phyloP scores from a whole-genome alignment of 2,888 invertebrate genomes.

The Cheilosia grossa region DNA sequence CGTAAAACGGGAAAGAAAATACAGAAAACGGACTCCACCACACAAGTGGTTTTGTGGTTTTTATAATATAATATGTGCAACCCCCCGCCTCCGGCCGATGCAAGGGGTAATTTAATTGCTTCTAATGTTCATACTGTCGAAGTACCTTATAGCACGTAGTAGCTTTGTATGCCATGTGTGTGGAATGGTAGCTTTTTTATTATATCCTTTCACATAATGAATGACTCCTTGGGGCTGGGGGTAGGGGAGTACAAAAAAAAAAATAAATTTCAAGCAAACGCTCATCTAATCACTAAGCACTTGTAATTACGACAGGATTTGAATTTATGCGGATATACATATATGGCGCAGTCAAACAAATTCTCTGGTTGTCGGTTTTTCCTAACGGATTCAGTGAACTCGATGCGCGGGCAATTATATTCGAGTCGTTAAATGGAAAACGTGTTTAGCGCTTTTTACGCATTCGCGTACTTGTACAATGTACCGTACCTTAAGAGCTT shows the following conservation, averaged over 20 bases:
- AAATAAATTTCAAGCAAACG: not conserved
- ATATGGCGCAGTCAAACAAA: too few species aligned
- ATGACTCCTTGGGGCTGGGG: not conserved
- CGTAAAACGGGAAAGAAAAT: not conserved
- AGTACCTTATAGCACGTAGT: not conserved
- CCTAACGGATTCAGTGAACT: too few species aligned
- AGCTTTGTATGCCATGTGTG: too few species aligned
- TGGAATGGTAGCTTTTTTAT: conserved; percentile 6
- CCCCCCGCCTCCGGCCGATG: not conserved
- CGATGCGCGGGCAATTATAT: too few species aligned
- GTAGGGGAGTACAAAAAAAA: not conserved
- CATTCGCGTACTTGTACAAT: too few species aligned
- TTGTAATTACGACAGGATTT: too few species aligned
- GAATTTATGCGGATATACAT: too few species aligned
- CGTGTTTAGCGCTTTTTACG: too few species aligned
- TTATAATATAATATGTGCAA: not conserved
- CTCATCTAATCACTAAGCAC: too few species aligned
- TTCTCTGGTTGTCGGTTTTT: too few species aligned
- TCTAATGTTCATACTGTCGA: not conserved
- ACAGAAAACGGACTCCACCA: not conserved
- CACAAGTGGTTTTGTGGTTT: conserved; percentile 29
- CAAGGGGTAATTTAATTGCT: conserved; percentile 11
- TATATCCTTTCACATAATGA: conserved; percentile 16
- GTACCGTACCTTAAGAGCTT: too few species aligned
- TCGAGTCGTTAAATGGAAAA: too few species aligned